phyloP scores from a whole-genome alignment of 2,888 invertebrate species.

The Trimorus sp. region DNA sequence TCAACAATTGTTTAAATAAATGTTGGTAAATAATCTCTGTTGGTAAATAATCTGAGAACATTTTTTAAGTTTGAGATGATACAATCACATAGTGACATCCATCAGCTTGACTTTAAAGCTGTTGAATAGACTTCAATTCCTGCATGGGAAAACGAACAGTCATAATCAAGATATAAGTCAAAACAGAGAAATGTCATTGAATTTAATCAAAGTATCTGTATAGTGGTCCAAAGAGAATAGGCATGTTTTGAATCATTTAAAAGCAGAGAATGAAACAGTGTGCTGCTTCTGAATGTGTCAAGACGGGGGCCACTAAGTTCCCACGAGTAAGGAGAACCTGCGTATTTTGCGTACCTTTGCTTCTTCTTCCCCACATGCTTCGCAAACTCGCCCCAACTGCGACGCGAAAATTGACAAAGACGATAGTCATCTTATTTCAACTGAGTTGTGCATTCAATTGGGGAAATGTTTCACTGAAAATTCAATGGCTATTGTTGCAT shows the following conservation, averaged over 20 bases:
- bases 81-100: too few species aligned
- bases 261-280: conserved; percentile 41
- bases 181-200: too few species aligned
- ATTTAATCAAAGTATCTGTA: too few species aligned
- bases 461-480: conserved; percentile 42
- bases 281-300: conserved; percentile 19
- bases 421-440: conserved; percentile 56
- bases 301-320: conserved; percentile 42
- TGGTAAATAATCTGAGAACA: too few species aligned
- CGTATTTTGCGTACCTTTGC: conserved; percentile 57
- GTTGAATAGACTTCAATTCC: too few species aligned
- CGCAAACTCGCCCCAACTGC: conserved; percentile 54
- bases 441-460: conserved; percentile 40
- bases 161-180: too few species aligned
- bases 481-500: conserved; percentile 40
- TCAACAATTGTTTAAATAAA: too few species aligned
- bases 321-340: conserved; percentile 49
- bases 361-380: conserved; percentile 54
- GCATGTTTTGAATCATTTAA: conserved; percentile 36
- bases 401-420: conserved; percentile 61
- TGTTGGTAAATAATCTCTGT: too few species aligned
- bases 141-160: too few species aligned
- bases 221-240: too few species aligned
- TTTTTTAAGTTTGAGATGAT: too few species aligned
- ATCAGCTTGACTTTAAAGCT: too few species aligned